phyloP scores from a whole-genome alignment of 2,888 invertebrate genomes.

The Heliconius sara region DNA sequence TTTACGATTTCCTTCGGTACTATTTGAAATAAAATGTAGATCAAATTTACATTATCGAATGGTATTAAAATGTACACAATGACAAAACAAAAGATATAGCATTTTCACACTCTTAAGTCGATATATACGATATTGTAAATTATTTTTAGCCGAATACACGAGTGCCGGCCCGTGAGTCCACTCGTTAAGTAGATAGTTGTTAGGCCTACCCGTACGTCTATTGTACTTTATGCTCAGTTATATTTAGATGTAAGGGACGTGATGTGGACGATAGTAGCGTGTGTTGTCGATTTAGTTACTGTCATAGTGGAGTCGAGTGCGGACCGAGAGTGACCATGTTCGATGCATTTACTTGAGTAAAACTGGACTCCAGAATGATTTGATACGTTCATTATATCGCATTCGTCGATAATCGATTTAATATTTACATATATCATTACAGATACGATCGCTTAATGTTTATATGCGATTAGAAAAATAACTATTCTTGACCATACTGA shows the following conservation, averaged over 20 bases:
- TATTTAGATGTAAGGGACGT: constrained; percentile 67
- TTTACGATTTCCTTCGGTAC: background rate
- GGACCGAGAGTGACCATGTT: constrained; percentile 5
- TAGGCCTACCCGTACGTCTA: constrained; percentile 59
- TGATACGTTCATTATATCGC: constrained; percentile 27
- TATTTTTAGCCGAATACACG: constrained; percentile 68
- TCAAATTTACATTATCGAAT: background rate
- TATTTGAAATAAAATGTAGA: background rate
- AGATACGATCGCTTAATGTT: background rate
- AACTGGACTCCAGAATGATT: constrained; percentile 21
- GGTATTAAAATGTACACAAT: background rate
- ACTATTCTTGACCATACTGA: constrained; percentile 19
- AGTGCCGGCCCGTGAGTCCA: constrained; percentile 55
- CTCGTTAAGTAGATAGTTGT: constrained; percentile 53
- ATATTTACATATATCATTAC: background rate
- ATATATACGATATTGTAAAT: constrained; percentile 64
- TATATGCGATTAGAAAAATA: constrained; percentile 7
- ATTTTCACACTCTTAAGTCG: background rate
- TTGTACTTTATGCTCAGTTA: constrained; percentile 81
- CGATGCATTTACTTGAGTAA: constrained; percentile 41
- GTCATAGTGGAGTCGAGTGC: constrained; percentile 28
- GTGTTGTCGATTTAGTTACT: constrained; percentile 41
- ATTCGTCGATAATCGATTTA: constrained; percentile 25
- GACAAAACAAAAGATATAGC: background rate
- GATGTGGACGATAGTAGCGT: constrained; percentile 46